phyloP scores from a whole-genome alignment of 2,888 invertebrate species.

The Romanomermis culicivorax region DNA sequence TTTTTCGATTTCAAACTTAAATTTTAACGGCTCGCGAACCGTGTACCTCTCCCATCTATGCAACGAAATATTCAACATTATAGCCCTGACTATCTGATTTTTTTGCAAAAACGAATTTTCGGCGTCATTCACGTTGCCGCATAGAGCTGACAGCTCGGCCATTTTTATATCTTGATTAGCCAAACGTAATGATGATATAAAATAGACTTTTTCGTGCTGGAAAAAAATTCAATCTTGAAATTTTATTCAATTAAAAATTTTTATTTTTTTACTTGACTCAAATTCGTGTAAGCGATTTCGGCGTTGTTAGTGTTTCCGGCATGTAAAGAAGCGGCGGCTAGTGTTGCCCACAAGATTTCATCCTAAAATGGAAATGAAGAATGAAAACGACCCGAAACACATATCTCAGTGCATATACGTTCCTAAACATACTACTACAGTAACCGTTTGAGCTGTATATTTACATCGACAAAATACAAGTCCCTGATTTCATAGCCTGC shows the following conservation, averaged over 20 bases:
- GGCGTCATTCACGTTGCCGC: slow-evolving; percentile 46
- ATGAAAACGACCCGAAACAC: too few relatives aligned
- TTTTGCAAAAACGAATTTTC: slow-evolving; percentile 46
- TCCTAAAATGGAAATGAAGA: slow-evolving; percentile 18
- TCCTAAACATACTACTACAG: too few relatives aligned
- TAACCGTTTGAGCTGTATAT: too few relatives aligned
- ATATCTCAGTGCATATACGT: too few relatives aligned
- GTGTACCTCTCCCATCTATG: slow-evolving; percentile 58
- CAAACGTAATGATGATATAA: too few relatives aligned
- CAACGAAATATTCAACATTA: slow-evolving; percentile 46
- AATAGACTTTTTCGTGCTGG: too few relatives aligned
- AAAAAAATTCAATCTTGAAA: slow-evolving; percentile 17
- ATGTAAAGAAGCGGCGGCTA: slow-evolving; percentile 72
- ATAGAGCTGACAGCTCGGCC: slow-evolving; percentile 46
- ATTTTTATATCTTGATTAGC: slow-evolving; percentile 33
- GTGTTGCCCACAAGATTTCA: slow-evolving; percentile 59
- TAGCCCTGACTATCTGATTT: slow-evolving; percentile 41
- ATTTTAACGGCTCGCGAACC: too few relatives aligned
- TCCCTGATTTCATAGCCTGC: too few relatives aligned
- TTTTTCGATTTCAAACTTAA: too few relatives aligned
- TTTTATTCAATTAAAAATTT: too few relatives aligned
- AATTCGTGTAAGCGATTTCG: slow-evolving; percentile 78
- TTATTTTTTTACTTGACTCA: slow-evolving; percentile 55
- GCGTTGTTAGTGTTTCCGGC: slow-evolving; percentile 65
- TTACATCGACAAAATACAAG: too few relatives aligned